Evolutionary conservation across 2,888 invertebrate genomes (phyloP), one percentile per base, ranked within the genome.

Genomic region (Altica lythri): DNA sequence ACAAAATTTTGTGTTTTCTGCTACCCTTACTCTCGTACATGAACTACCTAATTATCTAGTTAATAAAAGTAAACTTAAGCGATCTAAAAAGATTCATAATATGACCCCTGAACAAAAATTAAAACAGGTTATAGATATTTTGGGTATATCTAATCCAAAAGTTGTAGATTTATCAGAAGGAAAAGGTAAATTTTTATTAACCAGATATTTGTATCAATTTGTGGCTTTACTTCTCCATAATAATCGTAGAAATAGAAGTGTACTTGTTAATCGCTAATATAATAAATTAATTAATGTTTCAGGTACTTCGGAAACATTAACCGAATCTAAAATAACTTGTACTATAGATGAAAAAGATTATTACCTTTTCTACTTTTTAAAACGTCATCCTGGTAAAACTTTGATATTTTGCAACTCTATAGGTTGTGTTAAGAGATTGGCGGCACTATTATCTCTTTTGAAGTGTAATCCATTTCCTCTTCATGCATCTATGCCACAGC

Each of bases 1-100:
- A 1, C 97, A 99, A 77, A 96, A 90, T 71, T 95, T 98, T 72
- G 91, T 99, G 0, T 98, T 97, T 79, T 99, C 98, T 0, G 99
- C 99, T 9, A 99, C 99, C 0, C 80, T 99, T 19, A 94, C 97
- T 0, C 77, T 97, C 71, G 89, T 94, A 0, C 95, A 96, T 62
- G 90, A 92, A 49, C 80, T 94, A 32, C 90, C 92, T 0, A 80
- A 82, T 18, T 86, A 91, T 74, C 78, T 90, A 74, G 79, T 80
- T 63, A 82, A 83, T 61, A 87, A 79, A 60, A 78, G 75, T 51
- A 74, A 73, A 53, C 76, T 80, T 2, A 79, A 79, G 62, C 69
- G 74, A 29, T 78, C 77, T 2, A 80, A 79, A 61, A 79, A 80
- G 60, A 79, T 83, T 29, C 73, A 79, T 6, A 86, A 87, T 68